Percentiles rank a stretch among this genome's conserved stretches.
Evolutionary conservation across 2,888 invertebrate species (phyloP).

Genomic region (Malthinus flaveolus): DNA sequence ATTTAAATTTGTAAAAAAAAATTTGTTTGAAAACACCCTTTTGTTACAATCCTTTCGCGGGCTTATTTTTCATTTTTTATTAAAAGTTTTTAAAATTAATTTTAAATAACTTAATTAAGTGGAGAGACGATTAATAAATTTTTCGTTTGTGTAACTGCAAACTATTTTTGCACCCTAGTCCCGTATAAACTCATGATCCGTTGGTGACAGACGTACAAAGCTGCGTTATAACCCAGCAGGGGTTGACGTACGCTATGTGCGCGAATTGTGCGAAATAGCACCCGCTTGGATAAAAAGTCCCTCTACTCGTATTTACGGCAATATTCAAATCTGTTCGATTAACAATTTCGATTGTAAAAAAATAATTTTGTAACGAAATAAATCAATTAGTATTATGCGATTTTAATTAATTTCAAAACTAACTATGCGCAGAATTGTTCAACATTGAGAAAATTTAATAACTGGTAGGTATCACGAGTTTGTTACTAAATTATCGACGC

Average conservation of each 20-base stretch:
- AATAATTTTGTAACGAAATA: background rate
- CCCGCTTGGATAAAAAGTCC: conserved; percentile 10
- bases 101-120: background rate
- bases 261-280: conserved; percentile 35
- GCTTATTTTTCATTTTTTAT: too few species aligned
- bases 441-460: too few species aligned
- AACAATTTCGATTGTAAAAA: background rate
- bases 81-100: too few species aligned
- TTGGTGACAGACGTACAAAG: conserved; percentile 52
- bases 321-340: background rate
- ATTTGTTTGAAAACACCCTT: too few species aligned
- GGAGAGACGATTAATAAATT: too few species aligned
- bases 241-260: conserved; percentile 42
- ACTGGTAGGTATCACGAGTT: background rate
- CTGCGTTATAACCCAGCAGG: conserved; percentile 43
- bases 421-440: background rate
- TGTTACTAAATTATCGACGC: conserved; percentile 11
- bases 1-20: too few species aligned
- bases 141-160: conserved; percentile 29
- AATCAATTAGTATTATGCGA: too few species aligned
- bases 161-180: conserved; percentile 33
- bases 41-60: too few species aligned
- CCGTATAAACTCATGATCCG: conserved; percentile 46
- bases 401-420: background rate
- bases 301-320: background rate